Conservation (phyloP, 2,888 invertebrate species). For the Coecobrya sp. region DNA sequence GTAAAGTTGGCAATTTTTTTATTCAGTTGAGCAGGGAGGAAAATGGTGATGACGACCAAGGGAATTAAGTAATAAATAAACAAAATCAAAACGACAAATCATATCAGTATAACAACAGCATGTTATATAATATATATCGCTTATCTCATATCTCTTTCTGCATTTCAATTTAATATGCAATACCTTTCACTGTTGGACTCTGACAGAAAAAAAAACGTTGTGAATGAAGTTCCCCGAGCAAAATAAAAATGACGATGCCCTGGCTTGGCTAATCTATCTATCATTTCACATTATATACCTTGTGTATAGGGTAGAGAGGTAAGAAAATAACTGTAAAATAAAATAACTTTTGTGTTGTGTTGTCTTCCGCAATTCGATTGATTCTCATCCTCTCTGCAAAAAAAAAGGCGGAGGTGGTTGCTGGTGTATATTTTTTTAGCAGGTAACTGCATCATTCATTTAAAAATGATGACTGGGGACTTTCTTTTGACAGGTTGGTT, state of each 20-base stretch:
- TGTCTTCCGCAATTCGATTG: slow-evolving; percentile 50
- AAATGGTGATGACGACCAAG: background rate
- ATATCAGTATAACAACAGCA: background rate
- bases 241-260: too few relatives aligned
- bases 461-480: slow-evolving; percentile 17
- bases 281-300: background rate
- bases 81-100: background rate
- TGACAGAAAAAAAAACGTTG: background rate
- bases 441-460: background rate
- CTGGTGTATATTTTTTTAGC: background rate
- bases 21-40: background rate
- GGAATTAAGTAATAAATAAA: background rate
- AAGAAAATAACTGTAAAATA: slow-evolving; percentile 43
- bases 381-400: background rate
- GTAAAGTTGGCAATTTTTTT: background rate
- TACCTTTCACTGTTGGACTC: too few relatives aligned
- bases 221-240: background rate
- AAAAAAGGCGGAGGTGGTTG: too few relatives aligned
- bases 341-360: too few relatives aligned
- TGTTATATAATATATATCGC: too few relatives aligned
- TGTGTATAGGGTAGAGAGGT: too few relatives aligned
- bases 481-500: slow-evolving; percentile 31
- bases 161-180: background rate
- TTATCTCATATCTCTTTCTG: background rate
- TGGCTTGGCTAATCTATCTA: background rate